Conservation (phyloP, 2,888 invertebrate genomes). For the Drosophila parthenogenetica region DNA sequence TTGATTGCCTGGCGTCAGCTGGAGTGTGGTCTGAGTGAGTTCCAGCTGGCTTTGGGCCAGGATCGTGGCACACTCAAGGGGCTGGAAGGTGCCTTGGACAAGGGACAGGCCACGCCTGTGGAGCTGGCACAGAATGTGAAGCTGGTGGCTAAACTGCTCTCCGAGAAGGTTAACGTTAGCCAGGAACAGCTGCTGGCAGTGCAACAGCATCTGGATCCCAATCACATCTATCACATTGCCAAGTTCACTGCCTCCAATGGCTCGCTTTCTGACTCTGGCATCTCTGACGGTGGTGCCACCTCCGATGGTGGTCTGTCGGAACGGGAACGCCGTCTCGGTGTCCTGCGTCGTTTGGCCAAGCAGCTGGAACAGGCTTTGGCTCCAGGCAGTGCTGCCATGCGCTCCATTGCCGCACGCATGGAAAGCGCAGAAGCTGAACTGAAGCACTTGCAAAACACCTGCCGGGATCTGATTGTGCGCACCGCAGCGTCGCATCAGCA, state of each 20-base stretch:
- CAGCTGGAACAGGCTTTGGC: constrained; percentile 88
- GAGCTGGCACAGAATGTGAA: constrained; percentile 85
- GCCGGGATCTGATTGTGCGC: constrained; percentile 87
- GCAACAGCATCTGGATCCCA: constrained; percentile 83
- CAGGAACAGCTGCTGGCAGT: constrained; percentile 83
- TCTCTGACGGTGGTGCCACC: constrained; percentile 91
- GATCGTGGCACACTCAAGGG: constrained; percentile 86
- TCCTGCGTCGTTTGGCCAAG: constrained; percentile 88
- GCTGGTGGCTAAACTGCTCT: constrained; percentile 84
- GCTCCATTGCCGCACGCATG: constrained; percentile 88
- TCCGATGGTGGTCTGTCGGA: constrained; percentile 89
- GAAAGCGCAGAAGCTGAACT: constrained; percentile 89
- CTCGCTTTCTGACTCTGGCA: constrained; percentile 90
- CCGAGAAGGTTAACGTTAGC: constrained; percentile 85
- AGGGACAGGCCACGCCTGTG: constrained; percentile 83
- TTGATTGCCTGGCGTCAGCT: constrained; percentile 91
- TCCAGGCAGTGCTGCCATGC: constrained; percentile 89
- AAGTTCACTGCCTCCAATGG: constrained; percentile 86
- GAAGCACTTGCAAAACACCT: constrained; percentile 88
- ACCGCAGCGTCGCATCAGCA: constrained; percentile 84
- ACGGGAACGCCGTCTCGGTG: constrained; percentile 88
- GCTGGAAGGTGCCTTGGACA: constrained; percentile 84
- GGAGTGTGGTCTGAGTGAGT: constrained; percentile 90
- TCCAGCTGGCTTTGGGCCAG: constrained; percentile 90
- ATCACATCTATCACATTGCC: constrained; percentile 83